Evolutionary conservation across 2,113 vertebrate genomes (phyloP), one percentile per base, ranked within the genome.

Genomic region (Chlorocebus sabaeus): DNA sequence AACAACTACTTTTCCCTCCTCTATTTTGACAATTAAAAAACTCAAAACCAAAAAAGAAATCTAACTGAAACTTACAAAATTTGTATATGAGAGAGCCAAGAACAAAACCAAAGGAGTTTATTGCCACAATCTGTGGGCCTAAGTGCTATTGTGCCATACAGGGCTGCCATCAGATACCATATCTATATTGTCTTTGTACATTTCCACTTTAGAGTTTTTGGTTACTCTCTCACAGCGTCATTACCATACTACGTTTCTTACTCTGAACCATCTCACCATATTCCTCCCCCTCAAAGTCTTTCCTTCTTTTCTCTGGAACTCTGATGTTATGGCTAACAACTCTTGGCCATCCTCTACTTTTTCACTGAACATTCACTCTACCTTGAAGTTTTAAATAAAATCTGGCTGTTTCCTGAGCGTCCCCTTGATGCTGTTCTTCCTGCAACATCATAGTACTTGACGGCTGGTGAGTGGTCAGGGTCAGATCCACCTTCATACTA

Each of bases 1-100:
- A 57, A 50, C 22, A 78, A 14, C 25, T 73, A 80, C 35, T 61
- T 6, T 18, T 89, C 50, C 8, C 3, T 9, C 8, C 40, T 83
- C 68, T 88, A 7, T 64, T 92, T 83, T 72, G 13, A 73, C 89
- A 61, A 52, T 52, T 84, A 35, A 80, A 83, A 40, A 78, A 76
- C 1, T 8, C 25, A 38, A 48, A 61, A n/a, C 1, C 1, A 50
- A 25, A 52, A 67, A 50, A 2, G 0, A 64, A 6, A 78, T 3
- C 20, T 76, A 50, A 61, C 0, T 35, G 12, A 35, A 87, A 76
- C 10, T 87, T 35, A 70, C 35, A 16, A 88, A 55, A 18, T 48
- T 61, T 22, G 3, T 13, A 8, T 48, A 8, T 32, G n/a, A 1
- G 64, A 38, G 75, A 52, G 40, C 52, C 55, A 22, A 88, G 32